phyloP scores from a whole-genome alignment of 1,140 invertebrate species.

The Drosophila takahashii region DNA sequence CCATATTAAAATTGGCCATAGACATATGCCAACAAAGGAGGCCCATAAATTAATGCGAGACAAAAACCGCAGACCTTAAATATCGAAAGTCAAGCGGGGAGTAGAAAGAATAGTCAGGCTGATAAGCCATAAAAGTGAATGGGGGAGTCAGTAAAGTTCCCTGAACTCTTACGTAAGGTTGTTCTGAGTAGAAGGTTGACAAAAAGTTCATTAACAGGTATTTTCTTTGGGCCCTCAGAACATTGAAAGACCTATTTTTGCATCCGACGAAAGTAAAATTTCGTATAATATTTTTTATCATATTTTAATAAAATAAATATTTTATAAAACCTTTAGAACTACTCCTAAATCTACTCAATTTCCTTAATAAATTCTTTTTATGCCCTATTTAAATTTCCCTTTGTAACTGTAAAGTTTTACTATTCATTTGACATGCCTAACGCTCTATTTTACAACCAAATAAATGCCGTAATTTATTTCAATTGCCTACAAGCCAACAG shows the following conservation, averaged over 20 bases:
- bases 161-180: slow-evolving; percentile 36
- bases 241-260: not conserved
- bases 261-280: not conserved
- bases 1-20: slow-evolving; percentile 36
- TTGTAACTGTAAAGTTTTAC: slow-evolving; percentile 21
- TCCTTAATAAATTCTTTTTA: not conserved
- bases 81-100: slow-evolving; percentile 36
- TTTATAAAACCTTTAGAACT: no score
- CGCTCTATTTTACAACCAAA: slow-evolving; percentile 25
- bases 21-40: slow-evolving; percentile 6
- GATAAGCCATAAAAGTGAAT: slow-evolving; percentile 44
- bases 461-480: slow-evolving; percentile 34
- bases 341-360: no score
- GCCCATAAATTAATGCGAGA: slow-evolving; percentile 18
- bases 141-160: slow-evolving; percentile 13
- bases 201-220: not conserved
- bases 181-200: not conserved
- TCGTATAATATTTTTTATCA: no score
- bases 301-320: no score
- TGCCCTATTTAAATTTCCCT: not conserved
- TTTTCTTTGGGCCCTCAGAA: not conserved
- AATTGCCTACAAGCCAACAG: slow-evolving; percentile 15
- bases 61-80: slow-evolving; percentile 16
- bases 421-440: slow-evolving; percentile 21
- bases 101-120: slow-evolving; percentile 10